Percentiles rank a stretch among this genome's conserved stretches.
These are phyloP conservation scores for Eira barbara DNA, from an alignment of 2,113 vertebrate genomes.

Conservation along the genomic window DNA sequence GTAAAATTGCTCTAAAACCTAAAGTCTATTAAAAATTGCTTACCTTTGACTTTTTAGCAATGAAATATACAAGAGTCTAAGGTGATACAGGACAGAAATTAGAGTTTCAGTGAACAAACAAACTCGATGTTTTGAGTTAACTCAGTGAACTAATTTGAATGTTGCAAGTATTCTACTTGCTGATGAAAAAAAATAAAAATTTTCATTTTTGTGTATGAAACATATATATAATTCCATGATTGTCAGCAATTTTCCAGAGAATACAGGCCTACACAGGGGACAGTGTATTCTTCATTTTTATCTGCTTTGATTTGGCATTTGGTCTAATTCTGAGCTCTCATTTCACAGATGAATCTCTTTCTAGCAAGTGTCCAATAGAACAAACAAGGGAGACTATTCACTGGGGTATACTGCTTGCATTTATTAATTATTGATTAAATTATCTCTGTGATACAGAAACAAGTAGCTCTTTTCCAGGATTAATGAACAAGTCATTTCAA, in stretches of 20 bases:
- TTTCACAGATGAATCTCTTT: background rate
- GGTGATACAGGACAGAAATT: background rate
- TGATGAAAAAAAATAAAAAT: background rate
- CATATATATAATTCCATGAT: background rate
- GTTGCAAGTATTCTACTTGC: background rate
- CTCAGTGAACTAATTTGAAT: background rate
- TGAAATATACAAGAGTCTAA: background rate
- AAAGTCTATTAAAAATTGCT: background rate
- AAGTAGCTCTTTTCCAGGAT: slow-evolving; percentile 33
- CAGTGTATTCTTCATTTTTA: too few relatives aligned
- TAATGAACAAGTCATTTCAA: slow-evolving; percentile 50
- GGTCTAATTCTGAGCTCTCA: background rate
- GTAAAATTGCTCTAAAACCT: background rate
- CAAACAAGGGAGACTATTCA: background rate
- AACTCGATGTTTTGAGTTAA: background rate
- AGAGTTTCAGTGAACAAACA: slow-evolving; percentile 12
- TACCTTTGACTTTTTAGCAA: background rate
- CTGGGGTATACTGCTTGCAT: background rate
- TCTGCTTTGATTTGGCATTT: too few relatives aligned
- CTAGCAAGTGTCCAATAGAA: background rate
- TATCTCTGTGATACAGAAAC: slow-evolving; percentile 8
- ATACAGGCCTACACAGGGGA: background rate
- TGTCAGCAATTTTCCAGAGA: background rate
- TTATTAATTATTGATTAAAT: slow-evolving; percentile 36
- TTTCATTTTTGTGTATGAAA: background rate